These are phyloP conservation scores for Stomatorhinus ivindoensis DNA, from an alignment of 2,113 vertebrate genomes.

Conservation along the genomic window DNA sequence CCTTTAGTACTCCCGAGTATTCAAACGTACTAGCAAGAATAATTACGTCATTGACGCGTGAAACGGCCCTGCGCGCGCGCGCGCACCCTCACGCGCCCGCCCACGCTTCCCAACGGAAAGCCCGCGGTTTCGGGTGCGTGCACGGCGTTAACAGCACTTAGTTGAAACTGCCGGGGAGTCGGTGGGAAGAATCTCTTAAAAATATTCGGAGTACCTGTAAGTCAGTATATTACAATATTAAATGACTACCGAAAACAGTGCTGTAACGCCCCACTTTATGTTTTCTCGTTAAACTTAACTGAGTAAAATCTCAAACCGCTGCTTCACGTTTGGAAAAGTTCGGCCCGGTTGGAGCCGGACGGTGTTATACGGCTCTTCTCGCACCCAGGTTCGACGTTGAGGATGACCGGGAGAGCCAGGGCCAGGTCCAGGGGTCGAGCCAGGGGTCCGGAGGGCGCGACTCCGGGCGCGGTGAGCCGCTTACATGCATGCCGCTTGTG, in stretches of 20 bases:
- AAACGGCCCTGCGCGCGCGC: background rate
- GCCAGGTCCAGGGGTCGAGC: conserved; percentile 12
- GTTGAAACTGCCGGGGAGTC: background rate
- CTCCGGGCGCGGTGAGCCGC: background rate
- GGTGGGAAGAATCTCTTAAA: background rate
- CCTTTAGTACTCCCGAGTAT: background rate
- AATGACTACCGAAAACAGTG: background rate
- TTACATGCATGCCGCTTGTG: background rate
- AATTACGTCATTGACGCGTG: background rate
- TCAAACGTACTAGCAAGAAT: background rate
- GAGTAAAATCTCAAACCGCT: background rate
- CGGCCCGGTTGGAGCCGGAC: background rate
- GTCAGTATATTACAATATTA: background rate
- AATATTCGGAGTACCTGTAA: background rate
- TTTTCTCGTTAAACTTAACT: background rate
- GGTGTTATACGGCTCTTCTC: background rate
- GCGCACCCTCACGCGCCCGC: background rate
- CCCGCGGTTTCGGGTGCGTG: background rate
- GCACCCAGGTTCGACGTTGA: background rate
- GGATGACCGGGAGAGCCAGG: conserved; percentile 7
- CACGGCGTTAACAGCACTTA: background rate
- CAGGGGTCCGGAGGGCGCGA: background rate
- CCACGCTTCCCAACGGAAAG: background rate
- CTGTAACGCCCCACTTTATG: background rate
- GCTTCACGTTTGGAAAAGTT: background rate